Evolutionary conservation across 2,797 vertebrate genomes (phyloP).

Genomic region (Lutjanus argentimaculatus): DNA sequence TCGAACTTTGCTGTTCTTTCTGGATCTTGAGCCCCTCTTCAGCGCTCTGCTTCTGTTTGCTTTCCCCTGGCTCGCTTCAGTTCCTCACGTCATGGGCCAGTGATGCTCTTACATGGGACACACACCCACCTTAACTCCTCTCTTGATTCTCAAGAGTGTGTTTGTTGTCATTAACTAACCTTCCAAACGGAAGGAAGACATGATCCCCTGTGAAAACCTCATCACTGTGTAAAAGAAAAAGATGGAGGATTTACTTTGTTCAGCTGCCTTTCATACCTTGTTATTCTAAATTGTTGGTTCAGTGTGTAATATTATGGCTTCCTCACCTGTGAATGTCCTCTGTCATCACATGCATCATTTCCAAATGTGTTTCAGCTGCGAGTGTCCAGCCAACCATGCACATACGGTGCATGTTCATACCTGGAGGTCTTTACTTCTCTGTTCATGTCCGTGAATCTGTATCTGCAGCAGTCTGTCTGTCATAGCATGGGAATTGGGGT

Average conservation of each 20-base stretch:
- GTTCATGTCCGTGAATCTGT: constrained; percentile 55
- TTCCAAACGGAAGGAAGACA: constrained; percentile 36
- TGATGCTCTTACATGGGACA: constrained; percentile 33
- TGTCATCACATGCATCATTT: constrained; percentile 37
- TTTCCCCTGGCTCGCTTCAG: constrained; percentile 53
- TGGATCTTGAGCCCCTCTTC: constrained; percentile 34
- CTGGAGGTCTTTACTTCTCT: constrained; percentile 51
- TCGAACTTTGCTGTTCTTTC: constrained; percentile 41
- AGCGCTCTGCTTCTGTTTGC: constrained; percentile 64
- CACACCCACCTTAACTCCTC: constrained; percentile 24
- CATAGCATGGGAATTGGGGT: constrained; percentile 52
- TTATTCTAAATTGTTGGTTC: constrained; percentile 20
- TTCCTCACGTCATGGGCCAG: constrained; percentile 50
- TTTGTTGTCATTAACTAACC: constrained; percentile 53
- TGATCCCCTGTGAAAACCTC: constrained; percentile 12
- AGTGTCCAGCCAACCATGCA: constrained; percentile 11
- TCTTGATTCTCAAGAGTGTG: constrained; percentile 45
- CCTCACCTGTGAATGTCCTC: constrained; percentile 25
- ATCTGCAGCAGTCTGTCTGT: constrained; percentile 68
- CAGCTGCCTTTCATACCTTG: constrained; percentile 6
- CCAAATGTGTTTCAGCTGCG: constrained; percentile 51
- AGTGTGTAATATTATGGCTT: constrained; percentile 17
- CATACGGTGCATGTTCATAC: constrained; percentile 11
- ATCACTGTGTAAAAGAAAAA: background rate
- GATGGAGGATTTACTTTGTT: background rate